phyloP scores from a whole-genome alignment of 2,113 vertebrate species.

The Porphyrio hochstetteri region DNA sequence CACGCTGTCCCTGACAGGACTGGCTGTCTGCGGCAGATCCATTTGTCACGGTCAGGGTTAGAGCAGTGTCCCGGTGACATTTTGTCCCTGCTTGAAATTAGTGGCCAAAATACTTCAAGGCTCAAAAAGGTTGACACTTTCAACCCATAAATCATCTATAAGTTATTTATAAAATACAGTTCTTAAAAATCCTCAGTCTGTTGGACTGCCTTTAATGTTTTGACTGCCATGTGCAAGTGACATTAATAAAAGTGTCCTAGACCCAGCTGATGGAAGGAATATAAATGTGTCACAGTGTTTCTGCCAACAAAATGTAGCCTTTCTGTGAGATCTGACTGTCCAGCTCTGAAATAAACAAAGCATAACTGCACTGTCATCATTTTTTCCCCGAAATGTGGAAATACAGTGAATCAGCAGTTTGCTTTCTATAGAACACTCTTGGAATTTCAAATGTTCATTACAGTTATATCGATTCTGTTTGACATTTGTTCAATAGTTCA shows the following conservation, averaged over 20 bases:
- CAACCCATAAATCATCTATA: neutral
- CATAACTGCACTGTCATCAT: neutral
- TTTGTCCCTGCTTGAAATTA: neutral
- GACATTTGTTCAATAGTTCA: conserved; percentile 31
- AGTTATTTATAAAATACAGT: neutral
- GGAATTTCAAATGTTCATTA: conserved; percentile 6
- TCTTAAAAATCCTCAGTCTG: neutral
- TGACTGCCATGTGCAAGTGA: neutral
- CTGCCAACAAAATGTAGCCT: neutral
- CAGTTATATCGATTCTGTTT: neutral
- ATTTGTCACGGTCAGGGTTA: neutral
- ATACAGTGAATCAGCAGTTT: neutral
- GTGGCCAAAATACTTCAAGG: neutral
- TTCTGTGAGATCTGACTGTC: neutral
- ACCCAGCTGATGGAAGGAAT: neutral
- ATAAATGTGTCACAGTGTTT: neutral
- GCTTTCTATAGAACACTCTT: neutral
- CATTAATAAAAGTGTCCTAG: neutral
- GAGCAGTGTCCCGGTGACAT: neutral
- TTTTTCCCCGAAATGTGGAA: neutral
- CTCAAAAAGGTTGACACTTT: neutral
- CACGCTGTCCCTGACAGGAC: neutral
- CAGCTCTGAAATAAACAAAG: neutral
- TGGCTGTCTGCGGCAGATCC: neutral
- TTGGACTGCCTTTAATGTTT: neutral